phyloP scores from a whole-genome alignment of 2,797 vertebrate species.

The Lithobates sylvaticus region DNA sequence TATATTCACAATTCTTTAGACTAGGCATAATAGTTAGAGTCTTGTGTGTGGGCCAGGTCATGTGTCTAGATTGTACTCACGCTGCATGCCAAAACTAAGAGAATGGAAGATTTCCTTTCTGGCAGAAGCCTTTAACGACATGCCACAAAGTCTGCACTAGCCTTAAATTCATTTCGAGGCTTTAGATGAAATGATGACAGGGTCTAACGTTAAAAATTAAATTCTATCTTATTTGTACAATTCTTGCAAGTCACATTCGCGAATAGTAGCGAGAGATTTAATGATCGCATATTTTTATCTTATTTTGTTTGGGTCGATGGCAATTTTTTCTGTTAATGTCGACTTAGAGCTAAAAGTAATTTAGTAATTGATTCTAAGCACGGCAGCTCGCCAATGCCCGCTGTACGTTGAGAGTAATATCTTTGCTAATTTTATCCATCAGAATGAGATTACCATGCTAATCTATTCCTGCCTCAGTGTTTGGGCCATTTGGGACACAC shows the following conservation, averaged over 20 bases:
- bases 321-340: slow-evolving; percentile 99
- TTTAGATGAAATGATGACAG: slow-evolving; percentile 97
- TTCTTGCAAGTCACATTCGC: slow-evolving; percentile 98
- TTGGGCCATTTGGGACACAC: slow-evolving; percentile 89
- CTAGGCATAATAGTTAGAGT: not conserved
- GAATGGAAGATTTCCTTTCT: slow-evolving; percentile 54
- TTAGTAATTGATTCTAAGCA: slow-evolving; percentile 99
- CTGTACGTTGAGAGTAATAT: slow-evolving; percentile 94
- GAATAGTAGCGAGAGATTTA: slow-evolving; percentile 99
- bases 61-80: slow-evolving; percentile 21
- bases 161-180: slow-evolving; percentile 68
- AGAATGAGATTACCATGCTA: slow-evolving; percentile 99
- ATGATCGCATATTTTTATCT: slow-evolving; percentile 99
- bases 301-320: slow-evolving; percentile 96
- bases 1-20: not conserved
- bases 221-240: slow-evolving; percentile 98
- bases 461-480: slow-evolving; percentile 84
- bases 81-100: slow-evolving; percentile 52
- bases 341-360: slow-evolving; percentile 99
- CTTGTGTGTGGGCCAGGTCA: slow-evolving; percentile 2
- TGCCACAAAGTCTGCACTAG: slow-evolving; percentile 61
- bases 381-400: slow-evolving; percentile 89
- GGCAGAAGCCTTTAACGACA: slow-evolving; percentile 56
- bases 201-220: slow-evolving; percentile 98
- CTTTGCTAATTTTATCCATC: slow-evolving; percentile 99